These are phyloP conservation scores for Schizopygopsis pylzovi DNA, from an alignment of 2,797 vertebrate species.

Conservation along the genomic window DNA sequence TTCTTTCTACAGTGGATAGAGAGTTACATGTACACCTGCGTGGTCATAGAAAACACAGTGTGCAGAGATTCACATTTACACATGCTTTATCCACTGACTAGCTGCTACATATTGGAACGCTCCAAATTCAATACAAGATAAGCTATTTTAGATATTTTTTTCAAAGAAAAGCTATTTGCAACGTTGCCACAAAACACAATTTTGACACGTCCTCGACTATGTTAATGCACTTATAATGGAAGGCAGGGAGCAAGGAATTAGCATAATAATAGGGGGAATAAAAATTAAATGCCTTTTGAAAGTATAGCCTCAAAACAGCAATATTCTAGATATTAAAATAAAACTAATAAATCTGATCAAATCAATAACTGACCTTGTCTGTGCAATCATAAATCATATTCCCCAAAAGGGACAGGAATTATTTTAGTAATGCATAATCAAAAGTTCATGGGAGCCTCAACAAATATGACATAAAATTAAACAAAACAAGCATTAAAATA, in stretches of 20 bases:
- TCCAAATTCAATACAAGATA: not conserved
- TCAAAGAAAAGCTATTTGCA: not conserved
- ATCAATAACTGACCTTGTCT: not conserved
- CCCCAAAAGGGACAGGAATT: not conserved
- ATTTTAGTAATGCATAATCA: not conserved
- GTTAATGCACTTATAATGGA: not conserved
- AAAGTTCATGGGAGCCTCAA: not conserved
- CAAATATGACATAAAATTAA: not conserved
- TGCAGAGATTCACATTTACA: not conserved
- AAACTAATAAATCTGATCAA: not conserved
- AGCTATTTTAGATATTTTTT: not conserved
- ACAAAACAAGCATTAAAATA: not conserved
- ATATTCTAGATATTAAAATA: not conserved
- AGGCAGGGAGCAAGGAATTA: not conserved
- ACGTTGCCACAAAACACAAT: not conserved
- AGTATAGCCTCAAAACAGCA: not conserved
- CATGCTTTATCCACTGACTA: not conserved
- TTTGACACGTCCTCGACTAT: not conserved
- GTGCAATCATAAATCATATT: not conserved
- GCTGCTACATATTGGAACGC: not conserved
- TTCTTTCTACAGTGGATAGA: slow-evolving; percentile 24
- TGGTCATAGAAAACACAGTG: not conserved
- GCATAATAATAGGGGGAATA: not conserved
- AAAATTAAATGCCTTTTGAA: not conserved
- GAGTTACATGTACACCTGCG: slow-evolving; percentile 39